These are phyloP conservation scores for Bagarius yarrelli DNA, from an alignment of 2,113 vertebrate species.

Conservation along the genomic window DNA sequence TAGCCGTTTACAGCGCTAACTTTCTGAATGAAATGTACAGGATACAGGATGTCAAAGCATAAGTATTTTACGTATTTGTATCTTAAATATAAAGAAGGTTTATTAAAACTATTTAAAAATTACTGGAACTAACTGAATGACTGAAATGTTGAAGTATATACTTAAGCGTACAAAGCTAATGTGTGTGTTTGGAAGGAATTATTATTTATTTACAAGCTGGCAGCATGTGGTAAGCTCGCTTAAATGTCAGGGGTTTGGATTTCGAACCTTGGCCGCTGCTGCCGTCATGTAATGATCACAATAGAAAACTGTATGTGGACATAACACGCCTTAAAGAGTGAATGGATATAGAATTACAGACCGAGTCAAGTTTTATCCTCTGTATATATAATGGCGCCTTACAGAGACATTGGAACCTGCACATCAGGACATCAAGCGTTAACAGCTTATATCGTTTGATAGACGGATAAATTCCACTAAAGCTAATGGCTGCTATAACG, in stretches of 20 bases:
- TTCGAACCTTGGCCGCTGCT: neutral
- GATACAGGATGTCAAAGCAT: conserved; percentile 8
- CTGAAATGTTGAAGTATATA: neutral
- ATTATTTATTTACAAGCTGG: neutral
- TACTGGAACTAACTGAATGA: neutral
- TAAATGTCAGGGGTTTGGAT: neutral
- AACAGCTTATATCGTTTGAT: neutral
- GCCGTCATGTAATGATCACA: neutral
- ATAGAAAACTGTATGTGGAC: neutral
- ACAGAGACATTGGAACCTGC: neutral
- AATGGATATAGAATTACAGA: neutral
- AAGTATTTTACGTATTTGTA: conserved; percentile 6
- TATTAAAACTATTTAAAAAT: neutral
- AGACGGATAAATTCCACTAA: neutral
- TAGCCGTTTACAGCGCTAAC: conserved; percentile 30
- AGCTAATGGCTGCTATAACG: neutral
- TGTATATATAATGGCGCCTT: neutral
- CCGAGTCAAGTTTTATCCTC: neutral
- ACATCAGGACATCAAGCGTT: neutral
- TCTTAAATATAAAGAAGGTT: conserved; percentile 25
- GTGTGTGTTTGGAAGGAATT: neutral
- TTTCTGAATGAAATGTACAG: conserved; percentile 22
- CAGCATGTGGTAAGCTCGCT: neutral
- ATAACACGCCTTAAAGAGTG: neutral
- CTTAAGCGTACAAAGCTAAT: neutral